phyloP scores from a whole-genome alignment of 1,140 invertebrate species.

The Procambarus virginalis region DNA sequence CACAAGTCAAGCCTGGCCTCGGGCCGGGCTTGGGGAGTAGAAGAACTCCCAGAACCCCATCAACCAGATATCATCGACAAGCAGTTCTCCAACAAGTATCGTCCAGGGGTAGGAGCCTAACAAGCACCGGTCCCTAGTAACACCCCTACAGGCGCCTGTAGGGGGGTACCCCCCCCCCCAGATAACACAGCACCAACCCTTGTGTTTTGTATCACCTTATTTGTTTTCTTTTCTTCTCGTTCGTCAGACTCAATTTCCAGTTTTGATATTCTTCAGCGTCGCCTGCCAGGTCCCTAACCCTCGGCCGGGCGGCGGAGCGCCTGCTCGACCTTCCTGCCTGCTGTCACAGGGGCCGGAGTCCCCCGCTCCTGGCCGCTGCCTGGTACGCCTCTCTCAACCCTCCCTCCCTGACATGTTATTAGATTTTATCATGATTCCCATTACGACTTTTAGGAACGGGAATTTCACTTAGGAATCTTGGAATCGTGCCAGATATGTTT shows the following conservation, averaged over 20 bases:
- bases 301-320: background rate
- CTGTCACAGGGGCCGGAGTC: slow-evolving; percentile 22
- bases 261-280: slow-evolving; percentile 57
- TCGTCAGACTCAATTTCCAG: slow-evolving; percentile 54
- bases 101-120: no score
- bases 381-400: slow-evolving; percentile 26
- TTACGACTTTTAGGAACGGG: slow-evolving; percentile 69
- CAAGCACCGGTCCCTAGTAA: no score
- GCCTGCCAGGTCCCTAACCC: background rate
- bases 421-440: slow-evolving; percentile 70
- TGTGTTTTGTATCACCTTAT: slow-evolving; percentile 53
- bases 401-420: slow-evolving; percentile 63
- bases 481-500: slow-evolving; percentile 69
- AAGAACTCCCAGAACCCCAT: no score
- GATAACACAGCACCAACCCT: slow-evolving; percentile 25
- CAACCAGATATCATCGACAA: no score
- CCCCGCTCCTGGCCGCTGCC: background rate
- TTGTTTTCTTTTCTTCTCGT: slow-evolving; percentile 49
- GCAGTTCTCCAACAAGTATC: no score
- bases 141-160: no score
- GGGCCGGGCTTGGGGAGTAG: no score
- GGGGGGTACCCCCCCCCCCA: background rate
- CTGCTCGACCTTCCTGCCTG: slow-evolving; percentile 10
- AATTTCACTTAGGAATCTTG: slow-evolving; percentile 69
- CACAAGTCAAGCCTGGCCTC: no score